Percentiles rank a stretch among this genome's conserved stretches.
These are phyloP conservation scores for Cataglyphis hispanica DNA, from an alignment of 1,140 invertebrate species.

Conservation along the genomic window DNA sequence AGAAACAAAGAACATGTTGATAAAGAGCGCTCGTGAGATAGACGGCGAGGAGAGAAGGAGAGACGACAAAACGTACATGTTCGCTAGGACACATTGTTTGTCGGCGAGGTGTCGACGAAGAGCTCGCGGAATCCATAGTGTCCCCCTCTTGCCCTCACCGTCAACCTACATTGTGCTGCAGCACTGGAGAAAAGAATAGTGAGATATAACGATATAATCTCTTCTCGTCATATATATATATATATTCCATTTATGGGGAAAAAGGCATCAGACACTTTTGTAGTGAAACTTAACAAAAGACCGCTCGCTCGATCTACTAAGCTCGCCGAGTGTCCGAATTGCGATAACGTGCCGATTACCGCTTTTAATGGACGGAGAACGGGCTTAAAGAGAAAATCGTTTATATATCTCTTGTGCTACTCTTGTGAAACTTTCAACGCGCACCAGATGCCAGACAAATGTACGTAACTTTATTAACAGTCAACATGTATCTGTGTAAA, in stretches of 20 bases:
- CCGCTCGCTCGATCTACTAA: constrained; percentile 13
- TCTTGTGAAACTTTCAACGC: constrained; percentile 19
- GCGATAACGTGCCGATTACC: constrained; percentile 50
- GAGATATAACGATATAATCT: constrained; percentile 29
- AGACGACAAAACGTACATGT: constrained; percentile 61
- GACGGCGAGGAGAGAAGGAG: neutral
- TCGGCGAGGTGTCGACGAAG: constrained; percentile 39
- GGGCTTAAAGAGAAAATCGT: neutral
- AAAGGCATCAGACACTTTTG: constrained; percentile 72
- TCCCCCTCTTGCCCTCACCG: neutral
- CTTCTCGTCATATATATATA: constrained; percentile 18
- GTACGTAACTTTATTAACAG: constrained; percentile 53
- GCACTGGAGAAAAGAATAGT: constrained; percentile 5
- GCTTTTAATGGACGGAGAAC: constrained; percentile 21
- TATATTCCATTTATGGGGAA: constrained; percentile 21
- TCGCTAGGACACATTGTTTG: constrained; percentile 68
- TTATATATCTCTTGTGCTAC: neutral
- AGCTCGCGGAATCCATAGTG: constrained; percentile 33
- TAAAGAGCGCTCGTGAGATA: constrained; percentile 34
- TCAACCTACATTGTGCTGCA: neutral
- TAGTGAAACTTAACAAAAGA: constrained; percentile 67
- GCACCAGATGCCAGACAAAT: constrained; percentile 20
- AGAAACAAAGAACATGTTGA: constrained; percentile 64
- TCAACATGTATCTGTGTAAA: constrained; percentile 23
- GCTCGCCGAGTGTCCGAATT: constrained; percentile 19